Percentiles rank a stretch among this genome's conserved stretches.
phyloP scores from a whole-genome alignment of 2,888 invertebrate genomes.

The Andricus quercusramuli region DNA sequence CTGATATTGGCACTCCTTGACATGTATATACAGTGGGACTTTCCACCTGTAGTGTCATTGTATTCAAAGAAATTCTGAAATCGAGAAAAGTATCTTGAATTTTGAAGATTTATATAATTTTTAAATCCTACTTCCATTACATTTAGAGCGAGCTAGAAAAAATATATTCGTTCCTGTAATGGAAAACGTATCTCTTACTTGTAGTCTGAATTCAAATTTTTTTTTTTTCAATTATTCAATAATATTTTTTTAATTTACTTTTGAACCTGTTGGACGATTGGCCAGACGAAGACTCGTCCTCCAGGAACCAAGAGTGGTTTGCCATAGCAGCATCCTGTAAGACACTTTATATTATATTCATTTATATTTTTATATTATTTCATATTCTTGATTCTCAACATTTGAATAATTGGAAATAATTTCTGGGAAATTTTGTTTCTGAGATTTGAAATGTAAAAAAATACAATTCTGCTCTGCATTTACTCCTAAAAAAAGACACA shows the following conservation, averaged over 20 bases:
- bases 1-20: slow-evolving; percentile 97
- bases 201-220: not conserved
- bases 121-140: not conserved
- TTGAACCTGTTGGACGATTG: slow-evolving; percentile 91
- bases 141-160: not conserved
- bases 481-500: not conserved
- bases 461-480: not conserved
- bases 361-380: too few species aligned
- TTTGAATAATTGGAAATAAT: not conserved
- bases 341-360: slow-evolving; percentile 34
- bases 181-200: not conserved
- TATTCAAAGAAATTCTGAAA: slow-evolving; percentile 94
- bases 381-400: not conserved
- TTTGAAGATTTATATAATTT: not conserved
- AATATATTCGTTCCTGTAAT: not conserved
- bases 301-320: slow-evolving; percentile 96
- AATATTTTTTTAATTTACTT: slow-evolving; percentile 79
- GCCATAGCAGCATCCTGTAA: slow-evolving; percentile 94
- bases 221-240: not conserved
- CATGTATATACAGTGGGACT: slow-evolving; percentile 97
- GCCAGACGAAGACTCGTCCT: slow-evolving; percentile 98
- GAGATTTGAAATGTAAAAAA: not conserved
- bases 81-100: slow-evolving; percentile 28
- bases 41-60: slow-evolving; percentile 98
- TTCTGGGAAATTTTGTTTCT: not conserved